Evolutionary conservation across 2,113 vertebrate species (phyloP).

Genomic region (Gobiocypris rarus): DNA sequence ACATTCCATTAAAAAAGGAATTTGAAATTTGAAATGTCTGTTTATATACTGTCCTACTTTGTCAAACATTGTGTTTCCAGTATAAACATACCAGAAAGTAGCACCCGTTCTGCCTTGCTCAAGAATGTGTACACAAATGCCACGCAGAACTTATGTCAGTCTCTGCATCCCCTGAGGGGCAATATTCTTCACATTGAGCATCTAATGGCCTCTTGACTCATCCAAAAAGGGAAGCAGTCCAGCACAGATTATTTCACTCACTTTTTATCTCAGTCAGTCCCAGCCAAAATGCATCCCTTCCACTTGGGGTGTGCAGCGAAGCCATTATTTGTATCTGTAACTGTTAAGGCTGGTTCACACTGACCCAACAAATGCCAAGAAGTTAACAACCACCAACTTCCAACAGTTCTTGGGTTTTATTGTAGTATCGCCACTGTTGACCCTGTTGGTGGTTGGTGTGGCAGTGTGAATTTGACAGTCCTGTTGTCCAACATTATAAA

Average conservation of each 20-base stretch:
- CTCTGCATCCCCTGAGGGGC: constrained; percentile 25
- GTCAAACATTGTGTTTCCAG: neutral
- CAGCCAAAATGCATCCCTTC: constrained; percentile 19
- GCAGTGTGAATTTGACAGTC: neutral
- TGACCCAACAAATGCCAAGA: neutral
- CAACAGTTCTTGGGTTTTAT: neutral
- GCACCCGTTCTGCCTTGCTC: neutral
- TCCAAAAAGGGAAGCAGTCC: constrained; percentile 47
- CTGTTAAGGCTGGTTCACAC: too few relatives aligned
- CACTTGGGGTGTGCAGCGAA: neutral
- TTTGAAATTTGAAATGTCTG: neutral
- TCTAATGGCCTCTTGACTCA: constrained; percentile 54
- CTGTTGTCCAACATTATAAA: constrained; percentile 8
- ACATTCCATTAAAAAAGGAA: neutral
- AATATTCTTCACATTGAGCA: constrained; percentile 44
- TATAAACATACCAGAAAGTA: neutral
- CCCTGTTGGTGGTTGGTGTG: neutral
- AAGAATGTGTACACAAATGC: neutral
- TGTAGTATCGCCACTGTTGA: neutral
- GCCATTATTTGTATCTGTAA: too few relatives aligned
- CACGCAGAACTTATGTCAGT: constrained; percentile 34
- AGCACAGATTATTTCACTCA: constrained; percentile 47
- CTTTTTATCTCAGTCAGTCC: constrained; percentile 35
- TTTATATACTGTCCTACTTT: neutral
- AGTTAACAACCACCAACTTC: neutral